These are phyloP conservation scores for Uromys caudimaculatus DNA, from an alignment of 2,797 vertebrate genomes.

Conservation along the genomic window DNA sequence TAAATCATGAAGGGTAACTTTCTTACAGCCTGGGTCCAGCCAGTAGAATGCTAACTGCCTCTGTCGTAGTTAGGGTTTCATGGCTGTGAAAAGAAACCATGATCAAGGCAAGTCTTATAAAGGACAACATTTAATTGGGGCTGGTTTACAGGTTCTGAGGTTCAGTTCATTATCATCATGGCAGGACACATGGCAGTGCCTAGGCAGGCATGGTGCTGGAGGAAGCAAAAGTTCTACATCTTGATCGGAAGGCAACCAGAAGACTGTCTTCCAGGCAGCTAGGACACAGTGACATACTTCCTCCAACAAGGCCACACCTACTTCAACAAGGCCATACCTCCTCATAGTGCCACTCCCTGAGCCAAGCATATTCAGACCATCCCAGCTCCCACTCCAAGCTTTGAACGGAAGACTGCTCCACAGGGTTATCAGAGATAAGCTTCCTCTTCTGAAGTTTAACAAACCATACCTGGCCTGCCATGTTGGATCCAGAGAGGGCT, in stretches of 20 bases:
- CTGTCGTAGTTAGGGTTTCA: not conserved
- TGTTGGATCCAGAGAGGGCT: not conserved
- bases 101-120: not conserved
- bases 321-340: not conserved
- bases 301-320: not conserved
- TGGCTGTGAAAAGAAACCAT: not conserved
- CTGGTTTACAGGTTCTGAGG: not conserved
- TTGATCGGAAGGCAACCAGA: not conserved
- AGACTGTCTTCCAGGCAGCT: not conserved
- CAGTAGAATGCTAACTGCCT: not conserved
- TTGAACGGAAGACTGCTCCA: not conserved
- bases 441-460: not conserved
- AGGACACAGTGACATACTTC: not conserved
- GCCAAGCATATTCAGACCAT: too few species aligned
- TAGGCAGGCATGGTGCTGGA: too few species aligned
- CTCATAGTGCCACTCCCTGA: not conserved
- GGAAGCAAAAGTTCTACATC: not conserved
- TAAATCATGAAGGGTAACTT: slow-evolving; percentile 78
- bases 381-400: not conserved
- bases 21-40: slow-evolving; percentile 63
- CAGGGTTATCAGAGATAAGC: not conserved
- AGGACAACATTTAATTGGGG: not conserved
- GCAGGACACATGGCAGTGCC: not conserved
- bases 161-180: not conserved
- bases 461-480: not conserved